These are phyloP conservation scores for Elephas maximus DNA, from an alignment of 2,113 vertebrate genomes.

Conservation along the genomic window DNA sequence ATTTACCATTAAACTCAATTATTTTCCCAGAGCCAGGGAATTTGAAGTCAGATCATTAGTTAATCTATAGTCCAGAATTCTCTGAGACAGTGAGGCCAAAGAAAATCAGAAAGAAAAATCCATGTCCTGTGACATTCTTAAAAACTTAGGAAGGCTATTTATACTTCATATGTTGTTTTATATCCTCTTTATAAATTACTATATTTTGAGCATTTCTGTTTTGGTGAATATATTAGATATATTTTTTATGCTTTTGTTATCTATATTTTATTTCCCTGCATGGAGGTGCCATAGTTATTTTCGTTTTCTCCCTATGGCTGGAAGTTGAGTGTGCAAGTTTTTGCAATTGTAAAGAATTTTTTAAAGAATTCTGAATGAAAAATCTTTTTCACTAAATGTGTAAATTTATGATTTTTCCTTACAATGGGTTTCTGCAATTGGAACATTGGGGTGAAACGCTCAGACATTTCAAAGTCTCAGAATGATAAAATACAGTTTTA, in stretches of 20 bases:
- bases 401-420: not conserved
- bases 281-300: not conserved
- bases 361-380: not conserved
- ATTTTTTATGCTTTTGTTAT: not conserved
- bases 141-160: not conserved
- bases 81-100: not conserved
- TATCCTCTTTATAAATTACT: not conserved
- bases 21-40: not conserved
- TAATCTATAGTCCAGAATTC: not conserved
- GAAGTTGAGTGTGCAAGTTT: not conserved
- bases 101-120: not conserved
- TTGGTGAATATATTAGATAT: not conserved
- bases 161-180: not conserved
- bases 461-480: not conserved
- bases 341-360: constrained; percentile 14
- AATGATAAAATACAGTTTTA: not conserved
- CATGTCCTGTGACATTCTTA: not conserved
- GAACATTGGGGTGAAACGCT: not conserved
- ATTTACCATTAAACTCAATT: not conserved
- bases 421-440: not conserved
- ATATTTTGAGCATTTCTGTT: not conserved
- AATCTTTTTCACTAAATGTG: not conserved
- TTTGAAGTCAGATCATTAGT: not conserved
- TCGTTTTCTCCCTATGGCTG: not conserved
- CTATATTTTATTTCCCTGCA: not conserved